Base-by-base conservation (phyloP, 2,113 vertebrate species). In the Aegithalos caudatus region DNA sequence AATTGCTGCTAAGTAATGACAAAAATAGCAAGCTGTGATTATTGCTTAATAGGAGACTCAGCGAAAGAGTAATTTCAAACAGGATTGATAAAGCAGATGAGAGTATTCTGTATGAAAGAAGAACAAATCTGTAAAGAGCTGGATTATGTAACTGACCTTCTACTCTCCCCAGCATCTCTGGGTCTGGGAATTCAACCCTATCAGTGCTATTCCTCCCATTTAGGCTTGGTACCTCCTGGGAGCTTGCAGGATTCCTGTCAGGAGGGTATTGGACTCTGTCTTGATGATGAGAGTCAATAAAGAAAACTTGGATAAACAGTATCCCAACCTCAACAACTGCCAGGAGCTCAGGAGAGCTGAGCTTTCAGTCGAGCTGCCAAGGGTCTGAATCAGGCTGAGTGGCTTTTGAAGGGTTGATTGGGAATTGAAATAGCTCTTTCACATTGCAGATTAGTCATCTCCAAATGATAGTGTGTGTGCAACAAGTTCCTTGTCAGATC, bases 11-110 rank as follows among this genome's bases (percentile, higher is more conserved):
- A 84, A 96, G 82, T 86, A 93, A 96, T 56, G 86, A 86, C 82
- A 95, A 86, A 97, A 96, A 96, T 97, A 96, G 92, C 82, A 94
- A 94, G 72, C 82, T 92, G 80, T 97, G 76, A 96, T 97, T 96
- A 92, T 94, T 62, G 69, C 88, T 95, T 88, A 92, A 92, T 69
- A 92, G 90, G 65, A 90, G 85, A 92, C 48, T 90, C 40, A 24
- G 54, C 51, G n/a, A 69, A 95, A 94, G 80, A 93, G n/a, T 76
- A 0, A 86, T 94, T 95, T 94, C 77, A 60, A 84, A 54, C 1
- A 0, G 9, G 69, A 92, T 53, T 94, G 94, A 79, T 90, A 79
- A 86, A 92, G 38, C 65, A 72, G 40, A 86, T 83, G 81, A 90
- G 85, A 94, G 57, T 67, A 61, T 90, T 78, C 65, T 65, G 29